Evolutionary conservation across 2,797 vertebrate genomes (phyloP).

Genomic region (Microcaecilia unicolor): DNA sequence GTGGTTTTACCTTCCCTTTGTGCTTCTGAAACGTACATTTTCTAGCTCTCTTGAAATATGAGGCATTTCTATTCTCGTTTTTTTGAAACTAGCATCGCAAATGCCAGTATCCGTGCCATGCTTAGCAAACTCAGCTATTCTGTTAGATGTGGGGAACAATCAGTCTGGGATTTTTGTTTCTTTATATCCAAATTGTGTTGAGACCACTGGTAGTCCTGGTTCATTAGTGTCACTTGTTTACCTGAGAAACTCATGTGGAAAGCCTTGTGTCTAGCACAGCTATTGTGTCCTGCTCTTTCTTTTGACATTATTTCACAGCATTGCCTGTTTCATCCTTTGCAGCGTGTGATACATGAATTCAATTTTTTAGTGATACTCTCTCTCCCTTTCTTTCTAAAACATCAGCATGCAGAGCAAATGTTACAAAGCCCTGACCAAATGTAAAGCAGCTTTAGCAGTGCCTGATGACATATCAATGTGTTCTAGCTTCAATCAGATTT

Average conservation of each 20-base stretch:
- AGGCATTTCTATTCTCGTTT: constrained; percentile 26
- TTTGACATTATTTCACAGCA: too few species aligned
- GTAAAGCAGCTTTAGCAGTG: too few species aligned
- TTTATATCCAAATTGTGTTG: constrained; percentile 30
- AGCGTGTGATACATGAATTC: too few species aligned
- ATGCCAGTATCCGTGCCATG: constrained; percentile 32
- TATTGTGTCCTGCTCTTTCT: constrained; percentile 25
- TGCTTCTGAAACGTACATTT: constrained; percentile 45
- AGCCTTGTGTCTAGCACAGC: constrained; percentile 43
- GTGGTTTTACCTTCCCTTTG: constrained; percentile 53
- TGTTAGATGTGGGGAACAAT: constrained; percentile 24
- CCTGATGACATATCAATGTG: too few species aligned
- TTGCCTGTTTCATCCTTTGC: too few species aligned
- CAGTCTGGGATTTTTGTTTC: too few species aligned
- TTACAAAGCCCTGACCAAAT: too few species aligned
- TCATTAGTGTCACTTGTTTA: constrained; percentile 47
- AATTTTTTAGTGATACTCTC: too few species aligned
- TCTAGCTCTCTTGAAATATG: constrained; percentile 18
- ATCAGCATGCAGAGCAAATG: too few species aligned
- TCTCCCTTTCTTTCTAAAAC: too few species aligned
- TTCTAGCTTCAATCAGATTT: too few species aligned
- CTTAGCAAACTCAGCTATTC: constrained; percentile 24
- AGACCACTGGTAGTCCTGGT: constrained; percentile 44
- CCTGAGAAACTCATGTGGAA: constrained; percentile 49
- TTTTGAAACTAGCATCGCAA: constrained; percentile 35